These are phyloP conservation scores for Iphiclides podalirius DNA, from an alignment of 2,888 invertebrate genomes.

Conservation along the genomic window DNA sequence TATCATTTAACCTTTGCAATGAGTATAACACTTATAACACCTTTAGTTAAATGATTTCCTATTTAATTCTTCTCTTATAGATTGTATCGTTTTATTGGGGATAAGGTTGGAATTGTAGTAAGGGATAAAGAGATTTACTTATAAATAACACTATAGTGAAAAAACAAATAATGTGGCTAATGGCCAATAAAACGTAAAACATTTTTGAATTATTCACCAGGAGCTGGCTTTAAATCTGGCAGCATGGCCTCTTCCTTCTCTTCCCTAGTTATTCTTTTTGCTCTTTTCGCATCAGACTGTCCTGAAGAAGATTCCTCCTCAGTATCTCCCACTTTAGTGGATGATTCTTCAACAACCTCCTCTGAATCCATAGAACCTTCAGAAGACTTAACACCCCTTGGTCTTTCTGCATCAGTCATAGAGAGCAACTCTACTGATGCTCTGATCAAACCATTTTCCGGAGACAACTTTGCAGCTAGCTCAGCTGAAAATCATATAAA, in stretches of 20 bases:
- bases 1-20: no score
- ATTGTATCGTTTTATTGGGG: no score
- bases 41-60: no score
- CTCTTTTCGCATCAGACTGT: conserved; percentile 61
- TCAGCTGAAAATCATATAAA: conserved; percentile 52
- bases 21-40: no score
- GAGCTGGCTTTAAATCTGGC: conserved; percentile 89
- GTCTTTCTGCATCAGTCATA: conserved; percentile 84
- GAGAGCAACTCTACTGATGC: conserved; percentile 90
- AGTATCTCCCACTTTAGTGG: conserved; percentile 29
- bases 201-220: conserved; percentile 49
- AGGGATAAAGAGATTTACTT: no score
- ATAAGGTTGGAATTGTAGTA: no score
- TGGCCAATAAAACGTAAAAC: no score
- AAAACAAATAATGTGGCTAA: no score
- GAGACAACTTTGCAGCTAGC: conserved; percentile 82
- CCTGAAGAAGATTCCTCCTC: conserved; percentile 52
- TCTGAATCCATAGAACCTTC: conserved; percentile 30
- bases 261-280: conserved; percentile 69
- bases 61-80: no score
- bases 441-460: conserved; percentile 86
- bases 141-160: no score
- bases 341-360: conserved; percentile 29
- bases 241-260: conserved; percentile 86
- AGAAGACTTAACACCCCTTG: conserved; percentile 72